Percentiles rank a stretch among this genome's conserved stretches.
Evolutionary conservation across 2,113 vertebrate genomes (phyloP).

Genomic region (Hippocampus comes): DNA sequence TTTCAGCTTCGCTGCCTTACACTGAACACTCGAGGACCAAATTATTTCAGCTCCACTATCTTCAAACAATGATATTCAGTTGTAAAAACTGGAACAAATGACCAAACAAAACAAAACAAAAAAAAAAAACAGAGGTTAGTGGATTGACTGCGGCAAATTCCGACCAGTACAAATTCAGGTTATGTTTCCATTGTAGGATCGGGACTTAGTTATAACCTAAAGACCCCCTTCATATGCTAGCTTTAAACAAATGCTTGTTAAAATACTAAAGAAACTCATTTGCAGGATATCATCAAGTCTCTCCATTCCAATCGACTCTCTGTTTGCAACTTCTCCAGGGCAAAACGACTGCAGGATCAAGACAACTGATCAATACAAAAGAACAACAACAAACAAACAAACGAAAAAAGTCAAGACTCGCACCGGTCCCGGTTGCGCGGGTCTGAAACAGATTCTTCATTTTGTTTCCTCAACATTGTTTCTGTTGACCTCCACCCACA

Average conservation of each 20-base stretch:
- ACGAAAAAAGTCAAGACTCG: background rate
- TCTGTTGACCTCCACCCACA: slow-evolving; percentile 25
- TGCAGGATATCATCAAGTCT: background rate
- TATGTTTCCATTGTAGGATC: too few species aligned
- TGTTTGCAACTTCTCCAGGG: background rate
- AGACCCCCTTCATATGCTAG: background rate
- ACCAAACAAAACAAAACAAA: too few species aligned
- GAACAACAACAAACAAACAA: background rate
- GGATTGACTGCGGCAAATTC: too few species aligned
- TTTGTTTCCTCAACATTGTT: slow-evolving; percentile 28
- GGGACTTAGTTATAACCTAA: too few species aligned
- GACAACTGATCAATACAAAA: background rate
- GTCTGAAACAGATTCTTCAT: slow-evolving; percentile 18
- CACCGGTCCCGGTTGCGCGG: slow-evolving; percentile 10
- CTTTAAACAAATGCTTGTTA: background rate
- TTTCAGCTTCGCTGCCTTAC: too few species aligned
- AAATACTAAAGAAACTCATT: background rate
- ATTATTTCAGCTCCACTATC: too few species aligned
- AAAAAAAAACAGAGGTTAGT: too few species aligned
- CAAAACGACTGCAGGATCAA: slow-evolving; percentile 4
- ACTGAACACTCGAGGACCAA: too few species aligned
- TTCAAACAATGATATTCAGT: too few species aligned
- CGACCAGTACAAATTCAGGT: too few species aligned
- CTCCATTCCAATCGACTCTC: background rate
- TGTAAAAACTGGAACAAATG: too few species aligned